Conservation (phyloP, 2,797 vertebrate genomes). For the Poeciliopsis presidionis region DNA sequence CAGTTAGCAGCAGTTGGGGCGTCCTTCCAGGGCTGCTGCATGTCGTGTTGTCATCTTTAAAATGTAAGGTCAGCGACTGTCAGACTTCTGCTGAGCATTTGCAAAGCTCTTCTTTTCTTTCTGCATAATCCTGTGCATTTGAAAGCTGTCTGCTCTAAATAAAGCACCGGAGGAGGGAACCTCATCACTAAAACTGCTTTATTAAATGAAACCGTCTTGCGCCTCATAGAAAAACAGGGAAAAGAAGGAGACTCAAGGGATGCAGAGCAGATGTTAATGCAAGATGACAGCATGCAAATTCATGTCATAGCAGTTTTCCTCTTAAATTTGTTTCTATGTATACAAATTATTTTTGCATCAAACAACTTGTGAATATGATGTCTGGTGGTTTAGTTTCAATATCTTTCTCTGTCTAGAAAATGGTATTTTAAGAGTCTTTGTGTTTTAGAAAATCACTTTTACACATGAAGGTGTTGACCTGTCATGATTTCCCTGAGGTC, state of each 20-base stretch:
- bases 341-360: not conserved
- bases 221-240: not conserved
- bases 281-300: not conserved
- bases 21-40: slow-evolving; percentile 16
- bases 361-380: not conserved
- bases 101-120: slow-evolving; percentile 4
- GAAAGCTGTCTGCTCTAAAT: not conserved
- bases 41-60: slow-evolving; percentile 33
- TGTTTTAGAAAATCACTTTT: not conserved
- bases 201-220: not conserved
- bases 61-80: slow-evolving; percentile 12
- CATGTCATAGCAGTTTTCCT: not conserved
- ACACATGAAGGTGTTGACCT: slow-evolving; percentile 4
- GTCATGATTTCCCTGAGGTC: slow-evolving; percentile 25
- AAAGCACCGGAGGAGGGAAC: not conserved
- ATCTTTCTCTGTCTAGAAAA: not conserved
- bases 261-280: not conserved
- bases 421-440: slow-evolving; percentile 18
- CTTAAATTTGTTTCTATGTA: not conserved
- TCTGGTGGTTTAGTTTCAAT: not conserved
- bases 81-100: not conserved
- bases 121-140: not conserved
- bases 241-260: not conserved
- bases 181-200: slow-evolving; percentile 1
- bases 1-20: slow-evolving; percentile 20